Percentiles rank a stretch among this genome's conserved stretches.
Conservation (phyloP, 2,888 invertebrate species). For the Drosophila niveifrons region DNA sequence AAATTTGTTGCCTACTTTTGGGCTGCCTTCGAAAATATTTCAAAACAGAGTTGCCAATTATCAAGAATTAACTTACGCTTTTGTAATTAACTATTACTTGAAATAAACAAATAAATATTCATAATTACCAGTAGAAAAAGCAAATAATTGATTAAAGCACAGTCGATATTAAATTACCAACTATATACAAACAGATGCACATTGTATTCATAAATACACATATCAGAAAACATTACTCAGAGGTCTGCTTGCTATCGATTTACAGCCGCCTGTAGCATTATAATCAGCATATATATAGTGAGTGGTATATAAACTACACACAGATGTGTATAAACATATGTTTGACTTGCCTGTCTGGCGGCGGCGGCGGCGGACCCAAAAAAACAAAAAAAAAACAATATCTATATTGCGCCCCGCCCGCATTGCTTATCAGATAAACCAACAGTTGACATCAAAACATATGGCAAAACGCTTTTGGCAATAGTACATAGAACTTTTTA, state of each 20-base stretch:
- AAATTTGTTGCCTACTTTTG: constrained; percentile 28
- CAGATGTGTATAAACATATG: constrained; percentile 24
- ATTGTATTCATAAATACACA: constrained; percentile 9
- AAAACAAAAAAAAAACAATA: constrained; percentile 6
- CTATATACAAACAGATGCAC: constrained; percentile 8
- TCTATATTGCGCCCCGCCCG: constrained; percentile 6
- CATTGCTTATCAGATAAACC: constrained; percentile 42
- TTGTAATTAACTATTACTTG: not conserved
- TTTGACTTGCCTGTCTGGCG: constrained; percentile 36
- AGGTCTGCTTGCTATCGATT: constrained; percentile 37
- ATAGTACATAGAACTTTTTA: constrained; percentile 12
- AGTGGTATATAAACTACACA: constrained; percentile 3
- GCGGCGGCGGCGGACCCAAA: constrained; percentile 15
- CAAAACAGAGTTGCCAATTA: constrained; percentile 10
- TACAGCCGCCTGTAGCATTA: constrained; percentile 28
- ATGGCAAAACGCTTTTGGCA: constrained; percentile 32
- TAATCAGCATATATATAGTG: constrained; percentile 46
- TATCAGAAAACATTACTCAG: constrained; percentile 18
- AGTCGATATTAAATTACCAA: constrained; percentile 2
- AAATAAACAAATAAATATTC: not conserved
- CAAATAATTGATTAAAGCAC: not conserved
- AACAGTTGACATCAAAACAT: constrained; percentile 37
- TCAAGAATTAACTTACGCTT: not conserved
- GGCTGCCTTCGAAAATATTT: not conserved
- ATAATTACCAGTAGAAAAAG: not conserved